A percentile compares a stretch with the other conserved stretches of the same genome.
phyloP scores from a whole-genome alignment of 2,113 vertebrate genomes.

The Athene noctua region DNA sequence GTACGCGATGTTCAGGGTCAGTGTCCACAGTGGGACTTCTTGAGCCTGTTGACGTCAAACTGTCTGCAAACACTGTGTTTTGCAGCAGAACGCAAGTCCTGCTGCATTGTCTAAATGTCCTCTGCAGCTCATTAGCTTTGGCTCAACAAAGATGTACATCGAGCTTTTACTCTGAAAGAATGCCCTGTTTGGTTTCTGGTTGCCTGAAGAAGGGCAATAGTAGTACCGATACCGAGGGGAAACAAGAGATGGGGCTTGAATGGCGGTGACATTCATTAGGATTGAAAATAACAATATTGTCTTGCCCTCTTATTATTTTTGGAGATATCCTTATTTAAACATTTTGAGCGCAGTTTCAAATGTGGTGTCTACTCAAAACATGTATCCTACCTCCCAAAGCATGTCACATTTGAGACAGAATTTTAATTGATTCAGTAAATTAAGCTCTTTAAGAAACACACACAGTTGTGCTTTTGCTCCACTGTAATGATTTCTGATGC shows the following conservation, averaged over 20 bases:
- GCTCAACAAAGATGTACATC: not conserved
- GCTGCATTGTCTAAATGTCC: not conserved
- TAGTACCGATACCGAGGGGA: fast-evolving
- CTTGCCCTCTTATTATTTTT: not conserved
- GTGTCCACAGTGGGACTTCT: not conserved
- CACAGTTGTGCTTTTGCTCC: not conserved
- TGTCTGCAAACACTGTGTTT: not conserved
- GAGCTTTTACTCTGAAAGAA: not conserved
- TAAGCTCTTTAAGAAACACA: not conserved
- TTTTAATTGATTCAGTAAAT: not conserved
- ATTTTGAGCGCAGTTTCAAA: not conserved
- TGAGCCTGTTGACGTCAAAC: not conserved
- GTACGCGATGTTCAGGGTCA: not conserved
- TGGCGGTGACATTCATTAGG: not conserved
- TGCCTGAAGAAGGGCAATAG: not conserved
- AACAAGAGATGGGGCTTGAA: not conserved
- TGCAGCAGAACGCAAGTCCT: not conserved
- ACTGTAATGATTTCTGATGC: not conserved
- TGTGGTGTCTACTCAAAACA: not conserved
- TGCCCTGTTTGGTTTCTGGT: not conserved
- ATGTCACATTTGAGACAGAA: not conserved
- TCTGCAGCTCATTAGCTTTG: not conserved
- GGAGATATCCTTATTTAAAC: not conserved
- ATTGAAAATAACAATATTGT: not conserved
- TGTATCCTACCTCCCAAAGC: not conserved